Evolutionary conservation across 2,888 invertebrate species (phyloP).

Genomic region (Pheosia tremula): DNA sequence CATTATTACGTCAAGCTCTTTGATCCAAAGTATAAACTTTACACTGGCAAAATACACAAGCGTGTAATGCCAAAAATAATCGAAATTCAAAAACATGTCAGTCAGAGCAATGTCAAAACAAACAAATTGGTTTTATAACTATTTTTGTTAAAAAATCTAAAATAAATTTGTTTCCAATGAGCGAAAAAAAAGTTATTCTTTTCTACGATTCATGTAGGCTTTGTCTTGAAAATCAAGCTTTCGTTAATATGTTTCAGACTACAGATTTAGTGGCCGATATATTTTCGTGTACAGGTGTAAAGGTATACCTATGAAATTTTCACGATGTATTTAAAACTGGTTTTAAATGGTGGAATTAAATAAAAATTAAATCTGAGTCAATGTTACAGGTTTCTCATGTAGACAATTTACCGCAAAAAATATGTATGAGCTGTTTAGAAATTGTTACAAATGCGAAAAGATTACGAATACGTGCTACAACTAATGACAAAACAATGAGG

Average conservation of each 20-base stretch:
- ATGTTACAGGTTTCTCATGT: slow-evolving; percentile 38
- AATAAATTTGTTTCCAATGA: slow-evolving; percentile 18
- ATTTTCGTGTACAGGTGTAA: slow-evolving; percentile 46
- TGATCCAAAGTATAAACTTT: too few species aligned
- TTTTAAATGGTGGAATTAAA: not conserved
- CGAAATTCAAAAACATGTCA: too few species aligned
- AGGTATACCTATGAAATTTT: slow-evolving; percentile 30
- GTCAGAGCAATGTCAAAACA: too few species aligned
- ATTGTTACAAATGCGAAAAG: slow-evolving; percentile 47
- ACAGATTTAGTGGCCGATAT: slow-evolving; percentile 47
- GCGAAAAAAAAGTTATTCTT: slow-evolving; percentile 29
- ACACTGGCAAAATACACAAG: too few species aligned
- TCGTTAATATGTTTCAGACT: slow-evolving; percentile 38
- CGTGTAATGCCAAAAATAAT: too few species aligned
- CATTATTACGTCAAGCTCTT: too few species aligned
- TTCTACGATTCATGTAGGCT: slow-evolving; percentile 56
- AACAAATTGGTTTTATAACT: too few species aligned
- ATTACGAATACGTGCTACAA: slow-evolving; percentile 46
- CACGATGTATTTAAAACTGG: too few species aligned
- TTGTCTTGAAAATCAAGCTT: slow-evolving; percentile 51
- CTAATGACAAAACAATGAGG: slow-evolving; percentile 53
- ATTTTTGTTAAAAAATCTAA: too few species aligned
- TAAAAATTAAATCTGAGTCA: not conserved
- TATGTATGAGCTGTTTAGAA: slow-evolving; percentile 57
- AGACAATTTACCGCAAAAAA: slow-evolving; percentile 59